A percentile compares a stretch with the other conserved stretches of the same genome.
These are phyloP conservation scores for Natrix natrix DNA, from an alignment of 2,797 vertebrate genomes.

Conservation along the genomic window DNA sequence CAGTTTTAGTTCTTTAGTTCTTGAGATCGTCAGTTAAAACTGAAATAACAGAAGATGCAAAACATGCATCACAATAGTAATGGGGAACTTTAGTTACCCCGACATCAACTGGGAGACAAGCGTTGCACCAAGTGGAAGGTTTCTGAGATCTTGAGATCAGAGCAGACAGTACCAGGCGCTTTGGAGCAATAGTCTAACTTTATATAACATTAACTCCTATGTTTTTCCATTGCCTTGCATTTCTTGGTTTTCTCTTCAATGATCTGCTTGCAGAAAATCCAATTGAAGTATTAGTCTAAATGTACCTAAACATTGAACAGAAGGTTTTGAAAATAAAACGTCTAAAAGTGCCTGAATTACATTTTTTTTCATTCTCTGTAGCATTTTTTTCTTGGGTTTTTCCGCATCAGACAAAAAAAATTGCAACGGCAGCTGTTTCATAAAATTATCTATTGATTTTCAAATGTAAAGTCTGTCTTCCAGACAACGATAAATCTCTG, in stretches of 20 bases:
- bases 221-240: not conserved
- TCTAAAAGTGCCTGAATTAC: not conserved
- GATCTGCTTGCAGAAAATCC: not conserved
- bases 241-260: not conserved
- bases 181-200: not conserved
- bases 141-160: not conserved
- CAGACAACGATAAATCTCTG: not conserved
- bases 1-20: not conserved
- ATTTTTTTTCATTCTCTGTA: not conserved
- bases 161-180: not conserved
- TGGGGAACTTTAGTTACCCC: too few species aligned
- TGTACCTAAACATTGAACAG: not conserved
- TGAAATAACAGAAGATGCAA: not conserved
- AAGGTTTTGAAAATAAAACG: not conserved
- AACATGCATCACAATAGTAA: not conserved
- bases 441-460: not conserved
- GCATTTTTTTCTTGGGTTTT: not conserved
- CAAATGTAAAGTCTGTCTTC: conserved; percentile 4
- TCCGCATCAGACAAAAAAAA: conserved; percentile 5
- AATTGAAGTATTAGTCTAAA: not conserved
- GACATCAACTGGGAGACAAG: too few species aligned
- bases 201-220: not conserved
- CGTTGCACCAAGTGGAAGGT: not conserved
- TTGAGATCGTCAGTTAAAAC: not conserved
- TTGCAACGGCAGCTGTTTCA: not conserved